Base-by-base conservation (phyloP, 2,888 invertebrate species). In the Heteromyza rotundicornis region DNA sequence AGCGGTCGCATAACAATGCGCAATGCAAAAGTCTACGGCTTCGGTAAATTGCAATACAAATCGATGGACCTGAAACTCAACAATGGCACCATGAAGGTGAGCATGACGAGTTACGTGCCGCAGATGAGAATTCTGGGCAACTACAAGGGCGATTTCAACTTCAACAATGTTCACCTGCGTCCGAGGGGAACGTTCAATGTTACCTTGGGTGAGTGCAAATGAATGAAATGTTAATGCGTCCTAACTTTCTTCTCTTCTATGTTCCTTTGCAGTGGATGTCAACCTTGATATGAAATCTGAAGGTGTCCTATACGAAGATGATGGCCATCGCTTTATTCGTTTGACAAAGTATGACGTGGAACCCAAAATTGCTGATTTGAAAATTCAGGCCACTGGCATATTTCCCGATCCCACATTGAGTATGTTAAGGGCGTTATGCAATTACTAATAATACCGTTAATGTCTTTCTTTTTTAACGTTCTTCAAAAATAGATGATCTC, bases 321-420 rank as follows among this genome's bases (percentile, higher is more conserved):
- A 86, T 61, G 84, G 85, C 0, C 85, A 86, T 19, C 85, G 85
- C 2, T 87, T 85, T 72, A 67, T 89, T 61, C 83, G 84, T 52
- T 81, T 89, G 7, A 83, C 84, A 17, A 86, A 86, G 2, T 87
- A 89, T 70, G 86, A 86, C 70, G 84, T 88, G 79, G 82, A 85
- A 17, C 89, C 90, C 0, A 88, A 89, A 69, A 83, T 91, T 10
- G 86, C 87, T 10, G 85, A 85, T 60, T 85, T 91, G 85, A 86
- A 85, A 63, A 80, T 89, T 2, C 84, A 84, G 68, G 85, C 89
- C 16, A 85, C 84, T 24, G 89, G 89, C 64, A 77, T 88, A 3
- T 86, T 88, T 75, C 84, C 86, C 52, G 87, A 89, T 70, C 88
- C 89, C 1, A 86, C 87, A 57, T 79, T 90, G 60, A 90, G 91